Percentiles rank a stretch among this genome's conserved stretches.
phyloP scores from a whole-genome alignment of 2,888 invertebrate species.

The Lochmaea crataegi region DNA sequence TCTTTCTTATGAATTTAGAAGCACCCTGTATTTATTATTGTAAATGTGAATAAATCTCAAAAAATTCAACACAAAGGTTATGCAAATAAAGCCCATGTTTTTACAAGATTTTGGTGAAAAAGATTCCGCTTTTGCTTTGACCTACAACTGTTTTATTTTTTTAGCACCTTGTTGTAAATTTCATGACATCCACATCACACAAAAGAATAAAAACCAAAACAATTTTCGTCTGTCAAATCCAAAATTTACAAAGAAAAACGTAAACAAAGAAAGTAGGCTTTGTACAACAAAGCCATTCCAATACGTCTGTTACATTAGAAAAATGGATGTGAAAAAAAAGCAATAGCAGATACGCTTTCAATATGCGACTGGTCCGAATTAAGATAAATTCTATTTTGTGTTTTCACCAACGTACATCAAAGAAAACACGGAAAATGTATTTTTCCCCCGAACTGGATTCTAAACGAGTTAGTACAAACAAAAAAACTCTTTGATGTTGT shows the following conservation, averaged over 20 bases:
- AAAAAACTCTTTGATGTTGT: conserved; percentile 31
- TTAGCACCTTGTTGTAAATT: neutral
- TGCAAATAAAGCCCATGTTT: neutral
- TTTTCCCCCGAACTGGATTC: conserved; percentile 24
- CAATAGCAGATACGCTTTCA: conserved; percentile 25
- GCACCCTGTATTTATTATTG: too few species aligned
- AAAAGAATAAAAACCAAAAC: neutral
- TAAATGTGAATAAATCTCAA: too few species aligned
- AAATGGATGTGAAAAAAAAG: conserved; percentile 28
- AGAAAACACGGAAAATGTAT: conserved; percentile 29
- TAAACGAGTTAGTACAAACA: conserved; percentile 29
- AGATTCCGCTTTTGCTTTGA: neutral
- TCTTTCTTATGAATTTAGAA: too few species aligned
- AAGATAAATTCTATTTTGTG: conserved; percentile 30
- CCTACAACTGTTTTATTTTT: neutral
- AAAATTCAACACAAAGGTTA: too few species aligned
- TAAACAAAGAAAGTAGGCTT: conserved; percentile 16
- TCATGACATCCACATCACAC: neutral
- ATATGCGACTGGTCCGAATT: conserved; percentile 30
- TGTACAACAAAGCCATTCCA: conserved; percentile 21
- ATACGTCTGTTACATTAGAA: conserved; percentile 28
- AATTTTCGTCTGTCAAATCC: neutral
- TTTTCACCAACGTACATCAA: conserved; percentile 31
- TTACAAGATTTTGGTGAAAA: neutral
- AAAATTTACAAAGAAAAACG: neutral